Base-by-base conservation (phyloP, 1,140 invertebrate genomes). In the Streblospio benedicti region DNA sequence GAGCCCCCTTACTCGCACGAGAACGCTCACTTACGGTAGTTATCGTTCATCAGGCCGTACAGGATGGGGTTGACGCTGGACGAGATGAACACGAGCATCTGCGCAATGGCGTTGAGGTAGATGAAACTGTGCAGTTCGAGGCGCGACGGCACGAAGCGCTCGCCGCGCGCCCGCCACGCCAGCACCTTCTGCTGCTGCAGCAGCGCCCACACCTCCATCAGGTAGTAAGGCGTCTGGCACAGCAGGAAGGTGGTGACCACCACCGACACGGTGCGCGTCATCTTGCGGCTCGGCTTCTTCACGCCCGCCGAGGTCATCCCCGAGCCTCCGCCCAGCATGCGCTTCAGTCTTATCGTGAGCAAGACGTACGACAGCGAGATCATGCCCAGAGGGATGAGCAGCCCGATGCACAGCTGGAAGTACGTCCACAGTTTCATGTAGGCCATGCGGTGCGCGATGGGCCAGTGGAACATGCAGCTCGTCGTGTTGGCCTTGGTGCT, bases 11-110 rank as follows among this genome's bases (percentile, higher is more conserved):
- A n/a, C n/a, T n/a, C n/a, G n/a, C n/a, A n/a, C n/a, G n/a, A n/a
- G n/a, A n/a, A n/a, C n/a, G n/a, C n/a, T n/a, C 38, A 56, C 33
- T 56, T 47, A 56, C 54, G 31, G 23, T 56, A 56, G 43, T 56
- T 56, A 23, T 49, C 14, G 23, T 56, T 56, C 6, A 52, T n/a
- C 4, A 52, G 27, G 12, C 50, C 50, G 30, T 52, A 52, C n/a
- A 52, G 27, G 23, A 52, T 31, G 5, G 50, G 30, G 18, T 52
- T 52, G 18, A 14, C 27, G 50, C 50, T 30, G 50, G 25, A n/a
- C 31, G 20, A 4, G 54, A 56, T 4, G 32, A 47, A 56, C 9
- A 56, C 54, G 4, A 56, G 54, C 5, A 56, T 56, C 54, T 9
- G 23, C 6, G 54, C 31, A 30, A 56, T 25, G 54, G 35, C 35